phyloP scores from a whole-genome alignment of 1,140 invertebrate genomes.

The Ceratina japonica region DNA sequence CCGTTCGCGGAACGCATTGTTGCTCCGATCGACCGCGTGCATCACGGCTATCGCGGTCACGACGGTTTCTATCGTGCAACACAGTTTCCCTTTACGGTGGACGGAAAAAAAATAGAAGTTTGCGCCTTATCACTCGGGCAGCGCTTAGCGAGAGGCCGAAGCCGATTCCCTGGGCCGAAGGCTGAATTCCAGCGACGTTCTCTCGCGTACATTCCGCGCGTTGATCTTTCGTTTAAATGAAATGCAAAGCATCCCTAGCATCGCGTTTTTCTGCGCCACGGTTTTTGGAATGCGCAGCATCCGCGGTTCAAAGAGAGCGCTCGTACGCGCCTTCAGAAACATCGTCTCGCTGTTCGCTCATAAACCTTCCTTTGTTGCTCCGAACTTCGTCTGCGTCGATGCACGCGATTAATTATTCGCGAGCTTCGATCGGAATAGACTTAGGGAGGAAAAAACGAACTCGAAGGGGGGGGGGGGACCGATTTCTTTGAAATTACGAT shows the following conservation, averaged over 20 bases:
- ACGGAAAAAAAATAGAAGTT: not conserved
- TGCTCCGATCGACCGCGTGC: not conserved
- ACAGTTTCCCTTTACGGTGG: too few relatives aligned
- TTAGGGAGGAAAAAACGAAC: too few relatives aligned
- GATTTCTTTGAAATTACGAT: slow-evolving; percentile 55
- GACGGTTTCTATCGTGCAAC: not conserved
- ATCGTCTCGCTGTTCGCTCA: not conserved
- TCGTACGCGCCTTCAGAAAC: not conserved
- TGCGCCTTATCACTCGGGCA: not conserved
- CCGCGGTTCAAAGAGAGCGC: slow-evolving; percentile 8
- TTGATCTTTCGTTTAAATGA: slow-evolving; percentile 26
- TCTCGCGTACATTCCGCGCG: slow-evolving; percentile 16
- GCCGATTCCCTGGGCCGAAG: slow-evolving; percentile 3
- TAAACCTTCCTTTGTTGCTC: not conserved
- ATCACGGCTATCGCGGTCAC: not conserved
- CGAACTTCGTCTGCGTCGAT: not conserved
- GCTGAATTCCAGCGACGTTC: slow-evolving; percentile 31
- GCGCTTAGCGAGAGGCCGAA: not conserved
- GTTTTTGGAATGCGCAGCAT: slow-evolving; percentile 35
- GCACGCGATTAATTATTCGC: too few relatives aligned
- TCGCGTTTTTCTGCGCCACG: not conserved
- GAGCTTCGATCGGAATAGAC: too few relatives aligned
- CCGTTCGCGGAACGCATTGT: too few relatives aligned
- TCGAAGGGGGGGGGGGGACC: too few relatives aligned
- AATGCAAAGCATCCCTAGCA: slow-evolving; percentile 41